phyloP scores from a whole-genome alignment of 2,888 invertebrate genomes.

The Phortica magna region DNA sequence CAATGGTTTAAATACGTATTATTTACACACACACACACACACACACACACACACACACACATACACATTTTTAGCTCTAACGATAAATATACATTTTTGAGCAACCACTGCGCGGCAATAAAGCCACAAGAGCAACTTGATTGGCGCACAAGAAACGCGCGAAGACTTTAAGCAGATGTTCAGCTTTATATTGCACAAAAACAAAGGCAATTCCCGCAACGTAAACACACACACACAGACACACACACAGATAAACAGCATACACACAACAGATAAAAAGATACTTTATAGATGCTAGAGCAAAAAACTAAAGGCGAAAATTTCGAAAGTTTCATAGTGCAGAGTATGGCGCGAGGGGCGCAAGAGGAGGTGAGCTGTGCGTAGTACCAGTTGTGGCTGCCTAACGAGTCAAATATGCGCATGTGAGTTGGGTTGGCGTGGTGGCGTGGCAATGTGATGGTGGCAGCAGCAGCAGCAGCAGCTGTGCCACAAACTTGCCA shows the following conservation, averaged over 20 bases:
- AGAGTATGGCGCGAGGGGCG: background rate
- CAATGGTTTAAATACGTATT: background rate
- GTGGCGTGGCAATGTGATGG: background rate
- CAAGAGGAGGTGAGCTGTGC: background rate
- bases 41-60: too few relatives aligned
- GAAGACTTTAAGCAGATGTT: constrained; percentile 1
- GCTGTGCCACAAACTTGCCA: constrained; percentile 27
- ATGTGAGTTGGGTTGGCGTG: background rate
- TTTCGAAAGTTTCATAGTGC: background rate
- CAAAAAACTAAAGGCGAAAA: constrained; percentile 25
- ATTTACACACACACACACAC: too few relatives aligned
- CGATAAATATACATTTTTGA: too few relatives aligned
- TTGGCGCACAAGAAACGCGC: background rate
- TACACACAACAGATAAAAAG: constrained; percentile 15
- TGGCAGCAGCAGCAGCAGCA: constrained; percentile 10
- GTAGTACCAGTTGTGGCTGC: too few relatives aligned
- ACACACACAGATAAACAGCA: background rate
- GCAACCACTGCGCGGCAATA: too few relatives aligned
- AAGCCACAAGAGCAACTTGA: too few relatives aligned
- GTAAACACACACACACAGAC: background rate
- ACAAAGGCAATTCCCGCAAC: constrained; percentile 21
- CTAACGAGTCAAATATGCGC: background rate
- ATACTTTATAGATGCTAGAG: constrained; percentile 23
- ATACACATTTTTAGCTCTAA: background rate
- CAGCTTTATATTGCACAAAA: constrained; percentile 15